Evolutionary conservation across 1,140 invertebrate species (phyloP).

Genomic region (Magallana angulata): DNA sequence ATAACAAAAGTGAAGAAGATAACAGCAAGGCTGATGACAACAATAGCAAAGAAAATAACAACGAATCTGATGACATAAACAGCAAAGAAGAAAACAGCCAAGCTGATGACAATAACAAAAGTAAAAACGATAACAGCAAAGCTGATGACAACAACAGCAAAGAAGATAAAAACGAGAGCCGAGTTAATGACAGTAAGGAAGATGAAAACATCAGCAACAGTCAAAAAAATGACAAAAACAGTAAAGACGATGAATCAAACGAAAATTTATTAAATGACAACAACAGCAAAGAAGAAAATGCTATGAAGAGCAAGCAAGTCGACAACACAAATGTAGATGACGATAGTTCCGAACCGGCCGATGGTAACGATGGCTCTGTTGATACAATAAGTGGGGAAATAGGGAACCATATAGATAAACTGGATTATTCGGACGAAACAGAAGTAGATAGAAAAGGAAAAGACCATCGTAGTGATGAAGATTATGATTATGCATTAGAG

Average conservation of each 20-base stretch:
- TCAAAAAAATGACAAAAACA: neutral
- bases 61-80: too few species aligned
- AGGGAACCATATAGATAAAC: neutral
- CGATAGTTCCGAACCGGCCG: neutral
- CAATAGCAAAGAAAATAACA: neutral
- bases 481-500: neutral
- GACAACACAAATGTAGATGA: too few species aligned
- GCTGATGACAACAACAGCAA: neutral
- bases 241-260: neutral
- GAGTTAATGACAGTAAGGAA: neutral
- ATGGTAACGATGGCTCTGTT: neutral
- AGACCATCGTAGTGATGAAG: conserved; percentile 10
- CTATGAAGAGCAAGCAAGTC: too few species aligned
- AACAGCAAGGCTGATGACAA: neutral
- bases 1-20: neutral
- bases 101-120: neutral
- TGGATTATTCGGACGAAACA: conserved; percentile 16
- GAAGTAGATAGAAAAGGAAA: conserved; percentile 10
- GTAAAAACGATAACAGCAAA: neutral
- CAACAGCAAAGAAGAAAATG: too few species aligned
- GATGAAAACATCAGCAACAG: neutral
- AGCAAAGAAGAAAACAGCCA: neutral
- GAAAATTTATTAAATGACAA: too few species aligned
- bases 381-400: neutral
- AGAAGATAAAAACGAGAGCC: neutral